Percentiles rank a stretch among this genome's conserved stretches.
Evolutionary conservation across 2,797 vertebrate species (phyloP).

Genomic region (Lacerta agilis): DNA sequence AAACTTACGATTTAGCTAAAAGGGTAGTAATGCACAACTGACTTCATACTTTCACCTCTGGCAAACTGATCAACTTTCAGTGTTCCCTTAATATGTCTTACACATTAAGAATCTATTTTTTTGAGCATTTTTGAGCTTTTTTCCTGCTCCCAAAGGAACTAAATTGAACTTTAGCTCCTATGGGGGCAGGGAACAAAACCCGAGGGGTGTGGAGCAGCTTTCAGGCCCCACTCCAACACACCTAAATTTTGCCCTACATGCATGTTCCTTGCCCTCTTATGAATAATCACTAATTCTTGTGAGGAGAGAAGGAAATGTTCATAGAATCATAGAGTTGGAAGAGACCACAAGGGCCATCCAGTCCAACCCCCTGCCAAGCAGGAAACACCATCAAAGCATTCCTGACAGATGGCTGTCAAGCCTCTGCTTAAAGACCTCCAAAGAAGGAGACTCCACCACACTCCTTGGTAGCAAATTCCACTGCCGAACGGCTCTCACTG

Average conservation of each 20-base stretch:
- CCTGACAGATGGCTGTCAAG: no score
- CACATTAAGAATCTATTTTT: neutral
- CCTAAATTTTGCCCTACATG: neutral
- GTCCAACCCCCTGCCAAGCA: no score
- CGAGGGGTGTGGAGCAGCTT: neutral
- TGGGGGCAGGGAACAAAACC: neutral
- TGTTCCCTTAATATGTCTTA: constrained; percentile 2
- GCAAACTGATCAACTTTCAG: neutral
- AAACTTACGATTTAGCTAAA: constrained; percentile 56
- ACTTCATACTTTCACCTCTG: constrained; percentile 32
- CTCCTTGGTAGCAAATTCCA: no score
- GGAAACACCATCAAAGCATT: no score
- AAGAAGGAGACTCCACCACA: no score
- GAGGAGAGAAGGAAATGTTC: neutral
- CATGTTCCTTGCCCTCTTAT: neutral
- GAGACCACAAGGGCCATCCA: no score
- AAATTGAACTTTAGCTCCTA: neutral
- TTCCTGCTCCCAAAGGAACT: no score
- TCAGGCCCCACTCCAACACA: no score
- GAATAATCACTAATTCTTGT: neutral
- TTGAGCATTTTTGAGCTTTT: neutral
- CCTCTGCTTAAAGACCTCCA: no score
- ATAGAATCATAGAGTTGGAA: no score
- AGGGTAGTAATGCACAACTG: constrained; percentile 34
- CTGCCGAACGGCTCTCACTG: no score